Conservation (phyloP, 2,888 invertebrate genomes). For the Creontiades dilutus region DNA sequence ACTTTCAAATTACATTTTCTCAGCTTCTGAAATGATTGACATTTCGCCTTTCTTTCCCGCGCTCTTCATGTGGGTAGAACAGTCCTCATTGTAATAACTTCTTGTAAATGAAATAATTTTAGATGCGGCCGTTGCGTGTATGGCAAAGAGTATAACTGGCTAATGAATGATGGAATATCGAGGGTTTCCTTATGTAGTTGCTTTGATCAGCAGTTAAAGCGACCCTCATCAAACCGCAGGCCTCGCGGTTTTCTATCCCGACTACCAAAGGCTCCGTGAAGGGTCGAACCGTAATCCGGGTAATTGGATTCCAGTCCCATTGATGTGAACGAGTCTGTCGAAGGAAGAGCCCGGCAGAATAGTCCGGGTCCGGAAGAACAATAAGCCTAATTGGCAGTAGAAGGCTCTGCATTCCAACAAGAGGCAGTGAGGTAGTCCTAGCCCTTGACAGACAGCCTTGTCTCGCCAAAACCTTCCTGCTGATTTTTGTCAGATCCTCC, state of each 20-base stretch:
- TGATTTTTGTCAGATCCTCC: background rate
- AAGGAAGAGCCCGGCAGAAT: background rate
- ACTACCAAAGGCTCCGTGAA: slow-evolving; percentile 8
- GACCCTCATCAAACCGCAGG: background rate
- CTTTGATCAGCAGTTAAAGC: background rate
- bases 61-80: no score
- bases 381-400: slow-evolving; percentile 38
- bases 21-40: no score
- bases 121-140: no score
- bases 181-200: background rate
- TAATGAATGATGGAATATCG: background rate
- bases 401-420: background rate
- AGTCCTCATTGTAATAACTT: no score
- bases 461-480: background rate
- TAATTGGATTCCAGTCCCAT: slow-evolving; percentile 42
- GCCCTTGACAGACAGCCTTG: slow-evolving; percentile 25
- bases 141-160: background rate
- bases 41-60: no score
- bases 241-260: background rate
- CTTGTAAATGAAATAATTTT: no score
- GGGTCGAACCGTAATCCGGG: background rate
- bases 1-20: no score
- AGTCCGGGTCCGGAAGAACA: slow-evolving; percentile 16
- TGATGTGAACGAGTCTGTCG: slow-evolving; percentile 9
- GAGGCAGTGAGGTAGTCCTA: slow-evolving; percentile 6